Base-by-base conservation (phyloP, 2,797 vertebrate species). In the Phalloptychus januarius region DNA sequence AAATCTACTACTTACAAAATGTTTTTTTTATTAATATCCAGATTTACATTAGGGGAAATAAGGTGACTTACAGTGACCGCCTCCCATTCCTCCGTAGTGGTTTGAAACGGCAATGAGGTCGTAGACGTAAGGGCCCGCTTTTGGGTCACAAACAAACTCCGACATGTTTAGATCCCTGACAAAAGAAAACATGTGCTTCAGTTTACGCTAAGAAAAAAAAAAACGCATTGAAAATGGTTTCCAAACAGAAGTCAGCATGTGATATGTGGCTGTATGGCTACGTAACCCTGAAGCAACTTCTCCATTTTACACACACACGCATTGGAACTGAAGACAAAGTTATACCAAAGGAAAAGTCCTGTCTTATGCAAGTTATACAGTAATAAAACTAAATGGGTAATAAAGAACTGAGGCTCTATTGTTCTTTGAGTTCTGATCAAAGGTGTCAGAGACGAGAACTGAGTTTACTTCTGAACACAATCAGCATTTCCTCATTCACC, bases 11-110 rank as follows among this genome's bases (percentile, higher is more conserved):
- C 5, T 58, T 8, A 7, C 25, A 45, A 33, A 5, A 63, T 6
- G 6, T 70, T 78, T 8, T 28, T 12, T 4, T 7, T 36, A 58
- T 23, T 1, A 18, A 40, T 33, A 52, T 73, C 5, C 75, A 2
- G 3, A 54, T 7, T 16, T 7, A 72, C 0, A 23, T 11, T 0
- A 45, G 10, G 40, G 13, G 3, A 38, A 46, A 44, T 45, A 7
- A 46, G 61, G 7, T 71, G 52, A 98, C 98, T 99, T 90, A 99
- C 98, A 99, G 94, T 99, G 98, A 79, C 98, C 98, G 70, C 97
- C 97, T 79, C 98, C 98, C 97, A 99, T 98, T 94, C 97, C 98
- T 93, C 98, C 98, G 71, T 99, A 99, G 93, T 99, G 98, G 96
- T 99, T 99, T 81, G 98, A 98, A 86, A 99, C 97, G 0, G 98